phyloP scores from a whole-genome alignment of 2,888 invertebrate genomes.

The Lacanobia wlatinum region DNA sequence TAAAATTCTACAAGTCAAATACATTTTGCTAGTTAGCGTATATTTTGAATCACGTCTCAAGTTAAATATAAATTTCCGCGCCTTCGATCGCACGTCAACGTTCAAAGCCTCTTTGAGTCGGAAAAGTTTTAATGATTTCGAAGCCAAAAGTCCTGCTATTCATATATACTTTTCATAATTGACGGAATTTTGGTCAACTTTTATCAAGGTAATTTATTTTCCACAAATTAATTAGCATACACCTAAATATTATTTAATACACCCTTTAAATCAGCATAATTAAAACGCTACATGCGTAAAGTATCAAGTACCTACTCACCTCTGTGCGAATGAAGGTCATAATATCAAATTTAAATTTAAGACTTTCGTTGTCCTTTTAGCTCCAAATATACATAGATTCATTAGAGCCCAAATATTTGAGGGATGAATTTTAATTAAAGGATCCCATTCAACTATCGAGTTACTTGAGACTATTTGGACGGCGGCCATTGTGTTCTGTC shows the following conservation, averaged over 20 bases:
- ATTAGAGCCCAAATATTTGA: constrained; percentile 48
- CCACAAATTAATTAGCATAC: constrained; percentile 37
- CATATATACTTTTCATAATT: constrained; percentile 59
- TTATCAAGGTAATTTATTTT: constrained; percentile 40
- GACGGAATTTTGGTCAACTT: constrained; percentile 53
- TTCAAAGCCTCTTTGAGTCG: constrained; percentile 69
- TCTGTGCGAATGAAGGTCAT: constrained; percentile 23
- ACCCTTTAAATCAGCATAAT: constrained; percentile 17
- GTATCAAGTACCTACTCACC: constrained; percentile 35
- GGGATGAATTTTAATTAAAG: constrained; percentile 49
- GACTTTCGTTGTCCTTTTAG: constrained; percentile 25
- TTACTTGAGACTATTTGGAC: constrained; percentile 45
- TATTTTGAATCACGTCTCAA: constrained; percentile 51
- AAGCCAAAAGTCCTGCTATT: constrained; percentile 57
- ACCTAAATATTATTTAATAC: constrained; percentile 26
- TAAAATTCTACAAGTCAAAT: constrained; percentile 43
- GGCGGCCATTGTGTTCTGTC: constrained; percentile 32
- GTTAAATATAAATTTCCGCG: constrained; percentile 60
- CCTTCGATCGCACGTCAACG: constrained; percentile 63
- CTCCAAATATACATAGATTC: constrained; percentile 39
- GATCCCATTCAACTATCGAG: constrained; percentile 42
- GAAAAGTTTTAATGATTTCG: constrained; percentile 80
- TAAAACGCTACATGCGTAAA: constrained; percentile 13
- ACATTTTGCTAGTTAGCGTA: constrained; percentile 45
- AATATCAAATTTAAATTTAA: constrained; percentile 42